Evolutionary conservation across 1,140 invertebrate genomes (phyloP), one percentile per base, ranked within the genome.

Genomic region (Polypedilum pembai): DNA sequence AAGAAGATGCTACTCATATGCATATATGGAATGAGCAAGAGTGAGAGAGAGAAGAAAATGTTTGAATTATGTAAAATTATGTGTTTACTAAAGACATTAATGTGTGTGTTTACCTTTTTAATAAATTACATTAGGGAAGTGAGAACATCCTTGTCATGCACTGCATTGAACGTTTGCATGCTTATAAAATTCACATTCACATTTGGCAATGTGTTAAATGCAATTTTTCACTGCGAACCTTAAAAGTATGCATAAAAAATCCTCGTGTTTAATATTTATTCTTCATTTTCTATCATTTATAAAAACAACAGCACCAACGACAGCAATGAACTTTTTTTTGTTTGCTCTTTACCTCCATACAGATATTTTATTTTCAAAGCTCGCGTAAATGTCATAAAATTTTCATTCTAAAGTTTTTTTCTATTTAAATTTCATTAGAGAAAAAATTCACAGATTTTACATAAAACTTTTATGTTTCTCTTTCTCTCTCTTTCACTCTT

Each of bases 51-150:
- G 7, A 56, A 41, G 17, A 41, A n/a, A 24, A 8, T 15, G n/a
- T 73, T 73, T 73, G 10, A 72, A 72, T 72, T 72, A 33, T 33
- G 69, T 73, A 73, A 73, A 45, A 56, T n/a, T 12, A 12, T 56
- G 21, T 24, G 33, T 73, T 73, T 33, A 33, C 21, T 66, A 18
- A 7, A 66, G n/a, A 73, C 20, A 33, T 73, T 73, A 56, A 56
- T 56, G n/a, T 56, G 45, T n/a, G 15, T 56, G 45, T 56, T 56
- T 12, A 56, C 12, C 45, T 3, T 33, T 33, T 33, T 56, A 56
- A n/a, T 56, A 56, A 56, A 33, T 33, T 33, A 12, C 8, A 12
- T 56, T 56, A 56, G n/a, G 45, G 45, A 56, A 56, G 45, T 56
- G 12, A 56, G 15, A 45, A 45, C 41, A 45, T 56, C 45, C 45